Evolutionary conservation across 2,113 vertebrate species (phyloP), one percentile per base, ranked within the genome.

Genomic region (Psettodes erumei): DNA sequence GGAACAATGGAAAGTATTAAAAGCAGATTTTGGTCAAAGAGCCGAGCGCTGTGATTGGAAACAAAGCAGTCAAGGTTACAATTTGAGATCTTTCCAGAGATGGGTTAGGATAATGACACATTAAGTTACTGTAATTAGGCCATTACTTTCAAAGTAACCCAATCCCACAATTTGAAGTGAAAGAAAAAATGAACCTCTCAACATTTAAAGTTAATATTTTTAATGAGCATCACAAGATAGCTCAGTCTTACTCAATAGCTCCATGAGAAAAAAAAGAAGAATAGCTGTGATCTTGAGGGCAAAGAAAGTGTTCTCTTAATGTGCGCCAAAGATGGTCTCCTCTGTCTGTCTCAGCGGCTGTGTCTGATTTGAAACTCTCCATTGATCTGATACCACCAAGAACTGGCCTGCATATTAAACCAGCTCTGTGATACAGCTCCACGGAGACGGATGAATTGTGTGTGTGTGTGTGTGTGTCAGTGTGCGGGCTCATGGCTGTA

Each of bases 311-410:
- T 83, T 90, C 78, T 89, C 69, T 84, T 91, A 83, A 86, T 90
- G 68, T 82, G 70, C 74, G 69, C 85, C 85, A 91, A 90, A 84
- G 61, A 89, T 74, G 70, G 82, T 71, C 72, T 90, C 84, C 59
- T 88, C 89, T 80, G 90, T 88, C 86, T 79, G 78, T 77, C 69
- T 82, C 54, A 66, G 72, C 69, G 83, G 76, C 87, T 85, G 83
- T 64, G 86, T 91, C 89, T 90, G 73, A 92, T 90, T 91, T 88
- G 45, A 90, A 90, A 85, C 70, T 79, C 86, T 86, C 71, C 63
- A 85, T 80, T 90, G 89, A 91, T 92, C 80, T 87, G 84, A 86
- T 88, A 86, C 84, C 84, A 89, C 81, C 84, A 88, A 81, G 86
- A 90, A 88, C 60, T 87, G 83, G 79, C 75, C 82, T 82, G 79